Evolutionary conservation across 2,888 invertebrate genomes (phyloP), one percentile per base, ranked within the genome.

Genomic region (Gordius sp.): DNA sequence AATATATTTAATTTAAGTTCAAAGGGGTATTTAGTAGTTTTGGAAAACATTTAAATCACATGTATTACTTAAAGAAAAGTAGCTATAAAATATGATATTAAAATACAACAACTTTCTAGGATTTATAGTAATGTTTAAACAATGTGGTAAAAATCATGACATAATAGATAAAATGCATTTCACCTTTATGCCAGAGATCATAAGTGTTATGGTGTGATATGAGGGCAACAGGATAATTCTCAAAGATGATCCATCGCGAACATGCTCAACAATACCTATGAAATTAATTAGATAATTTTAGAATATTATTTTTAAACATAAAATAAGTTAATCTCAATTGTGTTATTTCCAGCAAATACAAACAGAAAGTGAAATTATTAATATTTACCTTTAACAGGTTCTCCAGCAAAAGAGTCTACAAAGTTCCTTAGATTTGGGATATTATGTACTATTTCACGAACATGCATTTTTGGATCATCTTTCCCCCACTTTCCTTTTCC

Each of bases 261-360:
- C 91, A 73, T 89, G 86, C 68, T 99, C 97, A 63, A 97, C 81
- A 59, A 97, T 78, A 53, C 91, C 89, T 69, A 79, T n/a, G n/a
- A n/a, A n/a, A n/a, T n/a, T n/a, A n/a, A n/a, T n/a, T n/a, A n/a
- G n/a, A n/a, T n/a, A n/a, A n/a, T n/a, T n/a, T n/a, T n/a, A n/a
- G n/a, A n/a, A n/a, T n/a, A n/a, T n/a, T n/a, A n/a, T n/a, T n/a
- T n/a, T 33, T 28, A 60, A 33, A 33, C 8, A n/a, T 13, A 33
- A 13, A 33, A n/a, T 13, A 8, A 47, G 20, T 47, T 8, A 47
- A n/a, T 47, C 20, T 8, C 47, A 18, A 47, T 47, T 47, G 20
- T n/a, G 4, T 20, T 20, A 47, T 4, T 47, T 47, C 4, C 4
- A 47, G 8, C 20, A 47, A 47, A 8, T 47, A 47, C 20, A n/a